Percentiles rank a stretch among this genome's conserved stretches.
Conservation (phyloP, 2,797 vertebrate species). For the Lerista edwardsae region DNA sequence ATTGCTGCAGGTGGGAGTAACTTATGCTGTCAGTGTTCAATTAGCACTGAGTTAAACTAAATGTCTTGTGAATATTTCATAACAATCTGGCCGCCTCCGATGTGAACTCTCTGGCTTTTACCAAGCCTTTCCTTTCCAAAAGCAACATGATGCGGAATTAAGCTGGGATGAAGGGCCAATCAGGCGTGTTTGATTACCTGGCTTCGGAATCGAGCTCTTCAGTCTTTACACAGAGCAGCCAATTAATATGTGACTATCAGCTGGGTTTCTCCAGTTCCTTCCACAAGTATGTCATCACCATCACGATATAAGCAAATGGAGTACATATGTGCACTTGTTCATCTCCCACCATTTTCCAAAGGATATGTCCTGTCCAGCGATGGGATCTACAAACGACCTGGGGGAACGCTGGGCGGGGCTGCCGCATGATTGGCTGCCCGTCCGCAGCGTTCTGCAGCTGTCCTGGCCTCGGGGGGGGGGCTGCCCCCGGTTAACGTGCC, state of each 20-base stretch:
- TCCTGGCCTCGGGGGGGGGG: no score
- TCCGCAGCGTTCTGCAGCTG: no score
- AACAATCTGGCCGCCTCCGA: constrained; percentile 69
- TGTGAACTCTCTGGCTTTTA: constrained; percentile 74
- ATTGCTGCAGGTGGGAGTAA: constrained; percentile 72
- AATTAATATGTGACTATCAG: not conserved
- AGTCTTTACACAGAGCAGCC: constrained; percentile 30
- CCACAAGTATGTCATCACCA: not conserved
- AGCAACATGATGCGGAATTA: constrained; percentile 63
- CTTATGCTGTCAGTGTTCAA: constrained; percentile 73
- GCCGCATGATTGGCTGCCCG: no score
- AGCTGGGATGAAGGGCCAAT: constrained; percentile 62
- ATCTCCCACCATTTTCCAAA: not conserved
- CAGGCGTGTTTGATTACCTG: constrained; percentile 54
- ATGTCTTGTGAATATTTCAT: constrained; percentile 77
- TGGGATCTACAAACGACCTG: no score
- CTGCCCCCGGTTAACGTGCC: no score
- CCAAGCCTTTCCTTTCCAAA: constrained; percentile 70
- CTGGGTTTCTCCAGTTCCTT: not conserved
- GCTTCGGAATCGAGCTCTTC: constrained; percentile 39
- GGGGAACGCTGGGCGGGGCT: no score
- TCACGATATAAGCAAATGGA: not conserved
- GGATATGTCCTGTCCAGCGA: not conserved
- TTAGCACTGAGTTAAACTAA: constrained; percentile 75
- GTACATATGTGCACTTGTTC: not conserved